Percentiles rank a stretch among this genome's conserved stretches.
Conservation (phyloP, 2,797 vertebrate genomes). For the Enteromius afrohamiltoni region DNA sequence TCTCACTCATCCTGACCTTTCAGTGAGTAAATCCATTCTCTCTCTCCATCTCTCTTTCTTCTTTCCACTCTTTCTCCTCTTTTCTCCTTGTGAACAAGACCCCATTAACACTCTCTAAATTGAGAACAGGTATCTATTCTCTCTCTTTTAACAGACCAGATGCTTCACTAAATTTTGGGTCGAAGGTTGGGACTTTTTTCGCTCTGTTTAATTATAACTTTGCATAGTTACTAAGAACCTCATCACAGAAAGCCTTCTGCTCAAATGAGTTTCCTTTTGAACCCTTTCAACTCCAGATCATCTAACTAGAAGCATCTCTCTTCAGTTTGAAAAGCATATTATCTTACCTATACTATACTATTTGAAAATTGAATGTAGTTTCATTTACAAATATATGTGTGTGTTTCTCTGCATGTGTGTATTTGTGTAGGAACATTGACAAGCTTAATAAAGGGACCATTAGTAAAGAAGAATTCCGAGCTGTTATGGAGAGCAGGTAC, state of each 20-base stretch:
- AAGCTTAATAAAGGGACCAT: constrained; percentile 64
- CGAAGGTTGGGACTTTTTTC: constrained; percentile 17
- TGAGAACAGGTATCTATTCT: constrained; percentile 12
- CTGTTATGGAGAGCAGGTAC: constrained; percentile 59
- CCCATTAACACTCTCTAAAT: constrained; percentile 14
- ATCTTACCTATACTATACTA: not conserved
- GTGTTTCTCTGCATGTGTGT: constrained; percentile 36
- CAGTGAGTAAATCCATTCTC: constrained; percentile 55
- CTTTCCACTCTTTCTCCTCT: not conserved
- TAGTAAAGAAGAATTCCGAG: constrained; percentile 65
- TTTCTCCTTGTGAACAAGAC: not conserved
- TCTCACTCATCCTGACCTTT: constrained; percentile 64
- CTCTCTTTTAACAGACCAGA: not conserved
- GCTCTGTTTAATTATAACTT: constrained; percentile 37
- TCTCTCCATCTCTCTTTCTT: not conserved
- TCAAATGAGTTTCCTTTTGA: constrained; percentile 20
- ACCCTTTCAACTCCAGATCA: not conserved
- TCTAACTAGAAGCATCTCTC: constrained; percentile 13
- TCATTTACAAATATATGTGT: constrained; percentile 62
- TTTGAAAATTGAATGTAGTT: constrained; percentile 64
- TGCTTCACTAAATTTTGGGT: constrained; percentile 21
- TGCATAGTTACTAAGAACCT: constrained; percentile 8
- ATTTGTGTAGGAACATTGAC: constrained; percentile 58
- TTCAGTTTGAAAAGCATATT: constrained; percentile 12
- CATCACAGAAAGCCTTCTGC: constrained; percentile 24